Conservation (phyloP, 2,113 vertebrate genomes). For the Panurus biarmicus region DNA sequence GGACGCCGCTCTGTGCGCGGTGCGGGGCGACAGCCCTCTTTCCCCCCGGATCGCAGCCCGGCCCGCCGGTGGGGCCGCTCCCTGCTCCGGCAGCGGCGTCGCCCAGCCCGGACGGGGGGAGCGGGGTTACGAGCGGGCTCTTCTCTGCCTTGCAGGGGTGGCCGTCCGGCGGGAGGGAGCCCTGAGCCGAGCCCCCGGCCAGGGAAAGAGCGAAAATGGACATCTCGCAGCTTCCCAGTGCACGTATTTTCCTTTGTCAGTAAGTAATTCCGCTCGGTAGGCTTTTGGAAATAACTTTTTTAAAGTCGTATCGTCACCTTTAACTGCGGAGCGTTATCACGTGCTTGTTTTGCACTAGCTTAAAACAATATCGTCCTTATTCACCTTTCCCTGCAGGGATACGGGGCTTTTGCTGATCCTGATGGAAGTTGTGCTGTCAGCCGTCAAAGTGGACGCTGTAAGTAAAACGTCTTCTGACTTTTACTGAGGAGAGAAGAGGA, state of each 20-base stretch:
- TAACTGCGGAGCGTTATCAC: neutral
- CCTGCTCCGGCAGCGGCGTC: neutral
- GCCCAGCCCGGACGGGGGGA: neutral
- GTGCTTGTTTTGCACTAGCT: neutral
- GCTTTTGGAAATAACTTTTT: neutral
- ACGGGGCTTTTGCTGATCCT: slow-evolving; percentile 15
- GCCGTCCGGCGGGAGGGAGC: neutral
- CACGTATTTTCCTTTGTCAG: neutral
- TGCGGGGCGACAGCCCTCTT: neutral
- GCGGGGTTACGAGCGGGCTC: neutral
- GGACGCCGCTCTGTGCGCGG: neutral
- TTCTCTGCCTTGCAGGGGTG: neutral
- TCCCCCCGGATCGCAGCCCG: neutral
- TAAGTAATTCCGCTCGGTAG: slow-evolving; percentile 25
- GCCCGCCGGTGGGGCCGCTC: neutral
- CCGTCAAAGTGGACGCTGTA: slow-evolving; percentile 38
- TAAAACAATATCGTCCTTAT: neutral
- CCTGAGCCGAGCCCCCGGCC: neutral
- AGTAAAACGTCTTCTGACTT: neutral
- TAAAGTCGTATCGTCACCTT: neutral
- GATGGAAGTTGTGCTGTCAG: slow-evolving; percentile 26
- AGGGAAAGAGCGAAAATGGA: slow-evolving; percentile 7
- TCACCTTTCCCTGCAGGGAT: slow-evolving; percentile 6
- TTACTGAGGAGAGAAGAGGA: neutral
- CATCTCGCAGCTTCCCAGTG: neutral